Evolutionary conservation across 2,797 vertebrate genomes (phyloP).

Genomic region (Cossypha dichroa): DNA sequence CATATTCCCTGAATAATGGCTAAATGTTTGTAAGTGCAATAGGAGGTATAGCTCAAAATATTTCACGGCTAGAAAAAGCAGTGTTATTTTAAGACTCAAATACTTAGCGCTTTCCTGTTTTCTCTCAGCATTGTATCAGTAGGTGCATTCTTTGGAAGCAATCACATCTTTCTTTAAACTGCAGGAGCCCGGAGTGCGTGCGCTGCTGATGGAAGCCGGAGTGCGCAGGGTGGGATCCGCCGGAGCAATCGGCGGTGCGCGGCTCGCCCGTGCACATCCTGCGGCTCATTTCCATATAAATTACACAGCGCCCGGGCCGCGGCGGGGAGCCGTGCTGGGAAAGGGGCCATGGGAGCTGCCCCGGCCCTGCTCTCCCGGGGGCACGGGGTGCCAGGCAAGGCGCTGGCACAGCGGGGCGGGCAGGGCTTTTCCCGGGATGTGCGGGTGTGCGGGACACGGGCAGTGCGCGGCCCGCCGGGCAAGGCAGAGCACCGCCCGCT

Average conservation of each 20-base stretch:
- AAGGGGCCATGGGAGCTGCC: not conserved
- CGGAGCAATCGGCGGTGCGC: not conserved
- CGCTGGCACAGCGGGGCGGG: accelerated
- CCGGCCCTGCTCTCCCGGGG: not conserved
- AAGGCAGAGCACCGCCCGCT: not conserved
- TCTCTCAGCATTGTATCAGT: conserved; percentile 53
- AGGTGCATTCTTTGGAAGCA: conserved; percentile 54
- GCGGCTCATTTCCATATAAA: conserved; percentile 50
- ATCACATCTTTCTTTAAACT: conserved; percentile 30
- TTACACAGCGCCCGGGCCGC: not conserved
- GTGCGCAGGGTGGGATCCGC: not conserved
- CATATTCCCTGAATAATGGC: conserved; percentile 53
- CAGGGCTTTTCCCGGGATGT: accelerated
- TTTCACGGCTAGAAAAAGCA: conserved; percentile 23
- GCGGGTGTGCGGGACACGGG: accelerated
- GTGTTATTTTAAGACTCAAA: conserved; percentile 46
- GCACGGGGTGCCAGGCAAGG: accelerated
- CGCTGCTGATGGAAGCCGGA: conserved; percentile 48
- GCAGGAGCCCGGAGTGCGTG: conserved; percentile 10
- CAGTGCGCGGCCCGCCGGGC: not conserved
- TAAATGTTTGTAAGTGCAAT: conserved; percentile 44
- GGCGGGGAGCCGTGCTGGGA: not conserved
- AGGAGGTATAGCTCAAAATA: conserved; percentile 45
- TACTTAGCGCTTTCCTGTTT: conserved; percentile 41
- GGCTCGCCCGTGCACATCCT: not conserved